Base-by-base conservation (phyloP, 1,140 invertebrate genomes). In the Luehdorfia chinensis region DNA sequence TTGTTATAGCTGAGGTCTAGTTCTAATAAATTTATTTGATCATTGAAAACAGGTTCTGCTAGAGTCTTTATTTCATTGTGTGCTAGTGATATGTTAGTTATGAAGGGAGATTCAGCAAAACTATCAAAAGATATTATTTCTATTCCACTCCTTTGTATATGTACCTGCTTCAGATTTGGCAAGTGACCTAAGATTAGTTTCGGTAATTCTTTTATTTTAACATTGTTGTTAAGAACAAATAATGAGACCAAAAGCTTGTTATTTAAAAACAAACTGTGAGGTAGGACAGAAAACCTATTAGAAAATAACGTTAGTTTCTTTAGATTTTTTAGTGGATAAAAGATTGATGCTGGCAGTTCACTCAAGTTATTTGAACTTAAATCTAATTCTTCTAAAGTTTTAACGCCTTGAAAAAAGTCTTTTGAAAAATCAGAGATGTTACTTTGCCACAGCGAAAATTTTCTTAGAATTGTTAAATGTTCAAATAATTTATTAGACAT, bases 391-490 rank as follows among this genome's bases (percentile, higher is more conserved):
- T 88, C 73, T 6, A 93, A 68, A 2, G 89, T 87, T 12, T 86
- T 62, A 3, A 91, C 80, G 11, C 89, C 88, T 18, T 87, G 83
- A 48, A 93, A 93, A 34, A 89, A 80, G 27, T 89, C 87, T 33
- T 88, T 75, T 0, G 88, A 87, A 3, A 93, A 77, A 65, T 88
- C 88, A 7, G 79, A 86, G 34, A 93, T 73, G 47, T 88, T 87
- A 58, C 92, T 93, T 57, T 88, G 87, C 90, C 91, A 91, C 16
- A 93, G 62, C 48, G 91, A 91, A 21, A 92, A 64, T 16, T 88
- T 86, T 46, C 76, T 74, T 23, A 93, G 59, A 43, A 88, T 88
- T 13, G 77, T 79, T 53, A 92, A 80, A 67, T 90, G 87, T 27
- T 84, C 75, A 58, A 93, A 92, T 25, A 91, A 74, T 7, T 88